Conservation (phyloP, 2,797 vertebrate genomes). For the Eleutherodactylus coqui region DNA sequence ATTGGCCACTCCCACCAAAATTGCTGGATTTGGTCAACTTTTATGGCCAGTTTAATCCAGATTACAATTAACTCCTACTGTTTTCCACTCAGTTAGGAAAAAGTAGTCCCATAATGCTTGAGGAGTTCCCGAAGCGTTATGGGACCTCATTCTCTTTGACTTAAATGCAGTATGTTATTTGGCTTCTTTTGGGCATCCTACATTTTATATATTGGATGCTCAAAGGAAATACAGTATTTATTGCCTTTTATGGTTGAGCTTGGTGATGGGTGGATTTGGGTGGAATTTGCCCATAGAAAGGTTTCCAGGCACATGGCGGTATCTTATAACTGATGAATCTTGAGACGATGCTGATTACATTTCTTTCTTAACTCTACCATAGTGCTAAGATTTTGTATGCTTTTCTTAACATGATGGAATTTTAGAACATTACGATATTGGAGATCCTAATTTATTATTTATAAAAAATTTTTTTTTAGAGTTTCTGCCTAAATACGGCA, state of each 20-base stretch:
- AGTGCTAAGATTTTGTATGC: constrained; percentile 10
- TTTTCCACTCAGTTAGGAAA: background rate
- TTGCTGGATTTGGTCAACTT: background rate
- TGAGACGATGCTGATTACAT: background rate
- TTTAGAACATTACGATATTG: constrained; percentile 39
- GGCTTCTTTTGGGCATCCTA: background rate
- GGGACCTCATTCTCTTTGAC: background rate
- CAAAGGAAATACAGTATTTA: background rate
- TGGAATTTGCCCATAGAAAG: background rate
- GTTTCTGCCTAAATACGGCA: constrained; percentile 66
- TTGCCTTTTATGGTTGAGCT: background rate
- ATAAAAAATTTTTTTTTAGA: constrained; percentile 66
- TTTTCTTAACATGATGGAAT: constrained; percentile 34
- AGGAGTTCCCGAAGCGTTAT: background rate
- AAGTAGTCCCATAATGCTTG: background rate
- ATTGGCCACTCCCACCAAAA: background rate
- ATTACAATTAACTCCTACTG: background rate
- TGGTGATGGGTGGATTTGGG: background rate
- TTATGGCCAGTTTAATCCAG: background rate
- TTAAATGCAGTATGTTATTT: background rate
- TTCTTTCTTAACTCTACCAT: constrained; percentile 5
- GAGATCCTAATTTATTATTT: constrained; percentile 73
- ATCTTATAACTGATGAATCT: constrained; percentile 20
- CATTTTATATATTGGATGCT: background rate
- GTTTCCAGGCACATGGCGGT: background rate